Percentiles rank a stretch among this genome's conserved stretches.
phyloP scores from a whole-genome alignment of 1,140 invertebrate genomes.

The Halesus radiatus region DNA sequence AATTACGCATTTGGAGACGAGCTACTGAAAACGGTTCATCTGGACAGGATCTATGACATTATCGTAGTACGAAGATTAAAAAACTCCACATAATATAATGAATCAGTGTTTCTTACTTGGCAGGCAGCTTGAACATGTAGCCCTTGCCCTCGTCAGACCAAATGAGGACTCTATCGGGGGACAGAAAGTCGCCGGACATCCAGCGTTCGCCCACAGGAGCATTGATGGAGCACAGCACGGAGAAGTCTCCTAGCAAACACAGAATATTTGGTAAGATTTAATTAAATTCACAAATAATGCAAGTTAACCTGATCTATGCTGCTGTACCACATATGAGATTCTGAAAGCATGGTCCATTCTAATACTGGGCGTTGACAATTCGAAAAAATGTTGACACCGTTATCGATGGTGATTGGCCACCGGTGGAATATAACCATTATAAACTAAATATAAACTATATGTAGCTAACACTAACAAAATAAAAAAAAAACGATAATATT shows the following conservation, averaged over 20 bases:
- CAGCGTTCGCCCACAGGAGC: constrained; percentile 89
- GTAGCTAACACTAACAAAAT: no score
- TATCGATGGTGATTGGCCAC: no score
- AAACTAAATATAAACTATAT: no score
- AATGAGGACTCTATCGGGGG: constrained; percentile 89
- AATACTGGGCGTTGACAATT: no score
- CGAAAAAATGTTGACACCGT: no score
- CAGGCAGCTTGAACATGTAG: constrained; percentile 94
- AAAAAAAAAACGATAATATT: no score
- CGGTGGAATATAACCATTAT: no score
- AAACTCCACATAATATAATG: background rate
- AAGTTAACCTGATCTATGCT: no score
- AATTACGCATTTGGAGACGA: background rate
- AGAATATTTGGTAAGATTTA: no score
- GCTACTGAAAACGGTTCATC: background rate
- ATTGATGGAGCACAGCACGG: constrained; percentile 89
- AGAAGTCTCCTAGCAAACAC: constrained; percentile 88
- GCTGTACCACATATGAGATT: no score
- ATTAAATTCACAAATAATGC: no score
- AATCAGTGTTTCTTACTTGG: constrained; percentile 81
- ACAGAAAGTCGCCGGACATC: constrained; percentile 95
- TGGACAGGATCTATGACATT: background rate
- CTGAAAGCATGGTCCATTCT: no score
- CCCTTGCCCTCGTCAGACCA: constrained; percentile 96
- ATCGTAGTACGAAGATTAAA: background rate